Base-by-base conservation (phyloP, 2,113 vertebrate genomes). In the Pterophyllum scalare region DNA sequence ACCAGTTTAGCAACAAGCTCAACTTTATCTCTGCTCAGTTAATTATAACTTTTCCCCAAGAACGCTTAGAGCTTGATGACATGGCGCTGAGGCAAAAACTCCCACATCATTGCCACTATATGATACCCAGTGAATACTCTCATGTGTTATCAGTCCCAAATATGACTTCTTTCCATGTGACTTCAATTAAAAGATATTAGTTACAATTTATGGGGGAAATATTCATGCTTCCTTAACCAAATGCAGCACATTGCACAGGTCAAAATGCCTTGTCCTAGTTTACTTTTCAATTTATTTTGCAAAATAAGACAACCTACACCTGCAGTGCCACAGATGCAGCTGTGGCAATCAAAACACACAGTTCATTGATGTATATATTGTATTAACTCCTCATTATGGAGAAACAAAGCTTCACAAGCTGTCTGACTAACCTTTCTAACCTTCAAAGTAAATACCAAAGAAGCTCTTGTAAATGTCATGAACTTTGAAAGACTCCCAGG, bases 401-500 rank as follows among this genome's bases (percentile, higher is more conserved):
- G 74, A 88, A 92, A 87, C 77, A 82, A 83, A 64, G 31, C 67
- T 92, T 86, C 90, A 89, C 76, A 92, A 87, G 38, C 89, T 92
- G 81, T 89, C 93, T 92, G 93, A 90, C 85, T 85, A 88, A 94
- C 88, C 93, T 90, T 86, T 91, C 91, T 95, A 95, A 95, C 94
- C 95, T 95, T 95, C 94, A 94, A 62, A 92, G 92, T 84, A 96
- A 96, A 96, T 95, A 95, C 90, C 93, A 94, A 80, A 86, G 89
- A 94, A 87, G 87, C 91, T 83, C 81, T 74, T 91, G 93, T 80
- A 95, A 96, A 96, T 96, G 95, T 94, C 95, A 95, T 95, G 94
- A 95, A 95, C 95, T 96, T 95, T 95, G 87, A 90, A 89, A 89
- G 90, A 92, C 83, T 92, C 87, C 31, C 80, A 86, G 84, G 91